Percentiles rank a stretch among this genome's conserved stretches.
Evolutionary conservation across 2,797 vertebrate species (phyloP).

Genomic region (Eleutherodactylus coqui): DNA sequence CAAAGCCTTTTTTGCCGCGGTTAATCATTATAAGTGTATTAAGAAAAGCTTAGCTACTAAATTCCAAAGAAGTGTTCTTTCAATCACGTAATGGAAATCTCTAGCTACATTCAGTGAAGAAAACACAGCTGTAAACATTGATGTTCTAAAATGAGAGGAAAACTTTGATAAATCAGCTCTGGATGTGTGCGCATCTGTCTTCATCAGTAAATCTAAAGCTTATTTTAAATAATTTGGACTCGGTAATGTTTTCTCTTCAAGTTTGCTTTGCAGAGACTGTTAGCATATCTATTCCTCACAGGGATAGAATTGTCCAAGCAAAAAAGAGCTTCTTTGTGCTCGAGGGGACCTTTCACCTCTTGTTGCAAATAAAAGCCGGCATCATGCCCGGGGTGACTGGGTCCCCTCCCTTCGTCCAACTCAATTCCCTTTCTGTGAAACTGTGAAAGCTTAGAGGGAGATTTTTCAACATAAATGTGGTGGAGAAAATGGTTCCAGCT

Average conservation of each 20-base stretch:
- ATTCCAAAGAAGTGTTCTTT: constrained; percentile 35
- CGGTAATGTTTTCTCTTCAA: constrained; percentile 54
- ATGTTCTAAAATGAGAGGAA: constrained; percentile 34
- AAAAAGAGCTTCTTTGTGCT: constrained; percentile 73
- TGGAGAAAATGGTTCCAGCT: constrained; percentile 69
- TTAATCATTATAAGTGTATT: constrained; percentile 43
- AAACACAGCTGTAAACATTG: constrained; percentile 37
- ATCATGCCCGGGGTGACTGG: constrained; percentile 65
- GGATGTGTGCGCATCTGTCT: constrained; percentile 40
- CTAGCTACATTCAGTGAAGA: neutral
- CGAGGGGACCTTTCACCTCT: constrained; percentile 72
- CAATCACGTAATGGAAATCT: constrained; percentile 46
- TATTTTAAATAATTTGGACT: constrained; percentile 57
- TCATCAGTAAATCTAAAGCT: constrained; percentile 51
- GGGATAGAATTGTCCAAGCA: constrained; percentile 69
- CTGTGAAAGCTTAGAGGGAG: constrained; percentile 66
- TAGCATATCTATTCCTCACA: constrained; percentile 65
- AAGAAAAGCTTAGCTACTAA: constrained; percentile 24
- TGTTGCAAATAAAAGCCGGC: constrained; percentile 69
- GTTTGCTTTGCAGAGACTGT: constrained; percentile 62
- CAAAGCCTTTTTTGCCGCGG: constrained; percentile 25
- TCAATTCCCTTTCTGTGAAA: constrained; percentile 68
- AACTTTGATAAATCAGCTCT: constrained; percentile 45
- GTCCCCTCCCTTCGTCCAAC: constrained; percentile 64
- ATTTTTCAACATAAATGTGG: constrained; percentile 61